Evolutionary conservation across 2,797 vertebrate genomes (phyloP).

Genomic region (Syncerus caffer): DNA sequence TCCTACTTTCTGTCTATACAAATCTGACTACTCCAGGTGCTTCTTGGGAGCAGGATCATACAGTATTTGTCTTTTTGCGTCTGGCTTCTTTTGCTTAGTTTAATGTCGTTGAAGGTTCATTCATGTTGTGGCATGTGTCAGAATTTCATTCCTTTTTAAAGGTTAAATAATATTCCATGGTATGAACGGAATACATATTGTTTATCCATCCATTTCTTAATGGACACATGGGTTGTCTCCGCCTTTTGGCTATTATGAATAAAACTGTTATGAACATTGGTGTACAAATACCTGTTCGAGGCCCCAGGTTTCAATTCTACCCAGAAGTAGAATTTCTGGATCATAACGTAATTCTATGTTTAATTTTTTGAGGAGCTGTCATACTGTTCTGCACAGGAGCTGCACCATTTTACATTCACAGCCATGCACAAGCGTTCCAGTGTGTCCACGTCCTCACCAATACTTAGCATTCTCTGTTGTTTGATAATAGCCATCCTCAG

Average conservation of each 20-base stretch:
- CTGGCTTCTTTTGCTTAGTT: background rate
- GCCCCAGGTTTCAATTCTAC: background rate
- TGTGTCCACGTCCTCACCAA: background rate
- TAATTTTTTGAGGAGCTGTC: background rate
- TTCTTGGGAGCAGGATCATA: background rate
- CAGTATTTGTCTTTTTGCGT: background rate
- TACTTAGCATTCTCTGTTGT: background rate
- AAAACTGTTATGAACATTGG: background rate
- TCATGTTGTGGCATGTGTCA: background rate
- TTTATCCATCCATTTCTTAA: background rate
- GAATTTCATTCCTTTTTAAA: background rate
- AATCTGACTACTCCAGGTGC: background rate
- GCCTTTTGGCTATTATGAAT: background rate
- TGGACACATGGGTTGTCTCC: background rate
- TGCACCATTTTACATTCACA: no score
- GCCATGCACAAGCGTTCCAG: background rate
- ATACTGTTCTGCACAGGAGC: no score
- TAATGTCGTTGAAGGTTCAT: background rate
- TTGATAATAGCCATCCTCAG: background rate
- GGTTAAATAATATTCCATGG: background rate
- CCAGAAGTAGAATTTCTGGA: background rate
- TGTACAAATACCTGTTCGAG: background rate
- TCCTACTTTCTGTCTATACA: background rate
- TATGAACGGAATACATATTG: background rate
- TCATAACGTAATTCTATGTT: background rate